Evolutionary conservation across 2,113 vertebrate genomes (phyloP).

Genomic region (Ameiurus melas): DNA sequence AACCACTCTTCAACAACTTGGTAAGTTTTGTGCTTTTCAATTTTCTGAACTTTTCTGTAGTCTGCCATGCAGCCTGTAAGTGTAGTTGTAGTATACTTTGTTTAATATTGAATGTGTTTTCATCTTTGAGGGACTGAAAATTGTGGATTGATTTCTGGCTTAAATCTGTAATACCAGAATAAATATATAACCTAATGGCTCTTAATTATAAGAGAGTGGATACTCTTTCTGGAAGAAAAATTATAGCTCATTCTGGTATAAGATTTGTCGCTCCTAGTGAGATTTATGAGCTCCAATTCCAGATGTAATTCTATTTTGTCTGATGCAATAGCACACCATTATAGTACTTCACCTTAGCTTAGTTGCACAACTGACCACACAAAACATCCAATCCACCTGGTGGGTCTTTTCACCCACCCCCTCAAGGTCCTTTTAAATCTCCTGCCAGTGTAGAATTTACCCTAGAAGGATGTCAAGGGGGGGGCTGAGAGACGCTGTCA

Average conservation of each 20-base stretch:
- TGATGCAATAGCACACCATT: conserved; percentile 2
- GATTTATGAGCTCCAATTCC: background rate
- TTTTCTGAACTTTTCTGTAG: background rate
- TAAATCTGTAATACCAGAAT: background rate
- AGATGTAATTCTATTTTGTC: background rate
- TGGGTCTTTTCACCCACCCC: background rate
- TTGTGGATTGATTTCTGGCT: background rate
- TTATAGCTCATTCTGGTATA: too few relatives aligned
- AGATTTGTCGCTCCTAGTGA: too few relatives aligned
- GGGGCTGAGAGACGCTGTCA: conserved; percentile 14
- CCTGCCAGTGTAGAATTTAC: conserved; percentile 16
- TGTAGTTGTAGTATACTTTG: background rate
- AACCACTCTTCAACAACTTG: conserved; percentile 94
- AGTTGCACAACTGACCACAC: background rate
- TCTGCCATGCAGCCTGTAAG: background rate
- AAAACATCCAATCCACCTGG: background rate
- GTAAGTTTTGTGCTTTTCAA: conserved; percentile 72
- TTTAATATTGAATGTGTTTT: background rate
- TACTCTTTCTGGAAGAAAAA: too few relatives aligned
- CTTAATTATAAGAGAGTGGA: too few relatives aligned
- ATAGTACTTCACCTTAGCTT: background rate
- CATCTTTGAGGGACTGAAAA: background rate
- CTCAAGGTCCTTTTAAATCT: background rate
- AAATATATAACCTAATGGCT: background rate
- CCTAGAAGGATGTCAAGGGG: background rate